Evolutionary conservation across 2,797 vertebrate genomes (phyloP).

Genomic region (Pogonophryne albipinna): DNA sequence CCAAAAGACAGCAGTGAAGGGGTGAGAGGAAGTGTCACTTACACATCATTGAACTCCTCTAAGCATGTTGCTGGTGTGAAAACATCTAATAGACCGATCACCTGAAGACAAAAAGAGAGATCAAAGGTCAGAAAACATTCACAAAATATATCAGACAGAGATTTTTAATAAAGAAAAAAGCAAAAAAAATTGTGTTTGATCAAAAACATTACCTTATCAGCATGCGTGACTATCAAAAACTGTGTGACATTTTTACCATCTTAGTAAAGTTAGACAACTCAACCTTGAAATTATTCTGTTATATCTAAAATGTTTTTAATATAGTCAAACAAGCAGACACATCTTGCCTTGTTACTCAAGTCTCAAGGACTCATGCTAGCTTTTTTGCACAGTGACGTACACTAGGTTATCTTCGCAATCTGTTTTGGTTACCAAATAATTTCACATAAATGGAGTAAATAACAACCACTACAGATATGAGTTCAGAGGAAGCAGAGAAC

Average conservation of each 20-base stretch:
- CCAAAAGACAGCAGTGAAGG: background rate
- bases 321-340: background rate
- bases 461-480: conserved; percentile 23
- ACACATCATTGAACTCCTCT: conserved; percentile 98
- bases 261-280: background rate
- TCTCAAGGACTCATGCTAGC: conserved; percentile 10
- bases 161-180: conserved; percentile 3
- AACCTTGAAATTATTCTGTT: background rate
- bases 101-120: conserved; percentile 80
- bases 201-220: conserved; percentile 1
- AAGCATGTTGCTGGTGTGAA: conserved; percentile 93
- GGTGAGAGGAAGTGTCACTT: conserved; percentile 77
- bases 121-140: conserved; percentile 33
- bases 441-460: conserved; percentile 6
- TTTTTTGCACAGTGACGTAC: conserved; percentile 4
- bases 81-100: conserved; percentile 97
- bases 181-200: background rate
- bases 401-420: background rate
- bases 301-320: background rate
- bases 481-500: conserved; percentile 3
- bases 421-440: conserved; percentile 11
- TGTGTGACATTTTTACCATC: background rate
- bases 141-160: conserved; percentile 1
- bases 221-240: background rate
- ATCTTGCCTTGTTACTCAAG: background rate